These are phyloP conservation scores for Drosophila anceps DNA, from an alignment of 2,888 invertebrate species.

Conservation along the genomic window DNA sequence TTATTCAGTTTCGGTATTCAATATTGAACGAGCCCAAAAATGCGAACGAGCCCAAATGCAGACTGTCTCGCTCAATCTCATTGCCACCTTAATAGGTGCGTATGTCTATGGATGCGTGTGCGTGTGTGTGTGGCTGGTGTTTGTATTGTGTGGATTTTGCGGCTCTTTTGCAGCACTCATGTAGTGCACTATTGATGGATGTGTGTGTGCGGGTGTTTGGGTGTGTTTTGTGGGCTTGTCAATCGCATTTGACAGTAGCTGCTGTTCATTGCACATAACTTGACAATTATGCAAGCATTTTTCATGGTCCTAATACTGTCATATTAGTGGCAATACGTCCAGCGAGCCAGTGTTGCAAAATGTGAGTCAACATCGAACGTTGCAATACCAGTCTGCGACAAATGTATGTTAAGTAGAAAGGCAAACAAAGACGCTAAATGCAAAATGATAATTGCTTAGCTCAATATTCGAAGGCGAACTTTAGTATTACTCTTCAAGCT, in stretches of 20 bases:
- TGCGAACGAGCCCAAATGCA: constrained; percentile 35
- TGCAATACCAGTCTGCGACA: background rate
- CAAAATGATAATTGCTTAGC: background rate
- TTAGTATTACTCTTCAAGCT: background rate
- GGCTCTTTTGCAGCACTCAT: constrained; percentile 54
- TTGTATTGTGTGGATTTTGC: constrained; percentile 75
- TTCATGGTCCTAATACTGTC: constrained; percentile 59
- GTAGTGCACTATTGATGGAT: constrained; percentile 1
- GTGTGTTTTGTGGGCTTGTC: constrained; percentile 48
- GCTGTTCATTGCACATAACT: constrained; percentile 47
- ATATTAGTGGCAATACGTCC: constrained; percentile 42
- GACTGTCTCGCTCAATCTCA: constrained; percentile 9
- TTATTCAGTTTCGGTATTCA: constrained; percentile 68
- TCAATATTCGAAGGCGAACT: background rate
- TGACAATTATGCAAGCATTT: constrained; percentile 68
- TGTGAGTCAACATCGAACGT: constrained; percentile 11
- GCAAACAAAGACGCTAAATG: background rate
- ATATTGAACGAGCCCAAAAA: constrained; percentile 43
- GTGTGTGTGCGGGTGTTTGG: constrained; percentile 7
- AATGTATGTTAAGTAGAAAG: constrained; percentile 3
- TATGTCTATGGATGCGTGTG: background rate
- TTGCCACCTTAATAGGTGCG: constrained; percentile 8
- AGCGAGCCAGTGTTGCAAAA: constrained; percentile 11
- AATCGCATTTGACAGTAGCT: constrained; percentile 55
- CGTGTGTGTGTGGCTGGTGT: constrained; percentile 48